A percentile compares a stretch with the other conserved stretches of the same genome.
Evolutionary conservation across 2,888 invertebrate species (phyloP).

Genomic region (Lacanobia oleracea): DNA sequence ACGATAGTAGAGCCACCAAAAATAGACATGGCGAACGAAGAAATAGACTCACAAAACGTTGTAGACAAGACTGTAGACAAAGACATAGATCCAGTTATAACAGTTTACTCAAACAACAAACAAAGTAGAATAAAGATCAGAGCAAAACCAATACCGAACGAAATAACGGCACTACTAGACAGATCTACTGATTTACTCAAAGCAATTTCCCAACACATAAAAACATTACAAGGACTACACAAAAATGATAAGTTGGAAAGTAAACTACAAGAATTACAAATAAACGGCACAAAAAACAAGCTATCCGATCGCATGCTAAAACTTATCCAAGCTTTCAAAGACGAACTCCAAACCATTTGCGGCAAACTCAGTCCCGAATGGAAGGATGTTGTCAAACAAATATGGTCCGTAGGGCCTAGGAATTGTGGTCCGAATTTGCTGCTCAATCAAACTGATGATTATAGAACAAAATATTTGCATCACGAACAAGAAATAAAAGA

Average conservation of each 20-base stretch:
- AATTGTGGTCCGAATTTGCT: slow-evolving; percentile 97
- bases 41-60: slow-evolving; percentile 92
- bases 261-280: slow-evolving; percentile 75
- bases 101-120: slow-evolving; percentile 93
- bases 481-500: slow-evolving; percentile 82
- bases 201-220: slow-evolving; percentile 89
- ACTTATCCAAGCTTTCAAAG: slow-evolving; percentile 87
- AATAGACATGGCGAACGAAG: slow-evolving; percentile 96
- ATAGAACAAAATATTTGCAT: slow-evolving; percentile 85
- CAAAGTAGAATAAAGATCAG: slow-evolving; percentile 93
- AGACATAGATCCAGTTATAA: slow-evolving; percentile 89
- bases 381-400: slow-evolving; percentile 90
- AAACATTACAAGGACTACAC: slow-evolving; percentile 80
- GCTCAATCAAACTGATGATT: slow-evolving; percentile 94
- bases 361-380: slow-evolving; percentile 90
- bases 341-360: slow-evolving; percentile 91
- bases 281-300: slow-evolving; percentile 77
- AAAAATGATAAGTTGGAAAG: slow-evolving; percentile 82
- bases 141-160: slow-evolving; percentile 94
- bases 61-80: slow-evolving; percentile 85
- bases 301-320: slow-evolving; percentile 85
- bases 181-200: slow-evolving; percentile 93
- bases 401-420: slow-evolving; percentile 98
- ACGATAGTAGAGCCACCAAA: slow-evolving; percentile 96
- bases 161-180: slow-evolving; percentile 93